Percentiles rank a stretch among this genome's conserved stretches.
Evolutionary conservation across 2,797 vertebrate species (phyloP).

Genomic region (Xenopus petersii): DNA sequence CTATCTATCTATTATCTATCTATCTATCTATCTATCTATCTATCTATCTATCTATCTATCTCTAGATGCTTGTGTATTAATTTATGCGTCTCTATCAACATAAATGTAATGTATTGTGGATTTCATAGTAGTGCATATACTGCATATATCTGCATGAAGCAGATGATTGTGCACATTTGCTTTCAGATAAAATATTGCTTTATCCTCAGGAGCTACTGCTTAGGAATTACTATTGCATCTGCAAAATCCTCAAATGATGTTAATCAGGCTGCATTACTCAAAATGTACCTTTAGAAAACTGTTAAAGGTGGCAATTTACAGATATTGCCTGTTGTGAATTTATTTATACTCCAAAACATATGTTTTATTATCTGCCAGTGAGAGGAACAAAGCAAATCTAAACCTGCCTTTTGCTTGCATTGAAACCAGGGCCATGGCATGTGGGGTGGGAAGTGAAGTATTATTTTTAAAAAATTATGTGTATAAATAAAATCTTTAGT

Average conservation of each 20-base stretch:
- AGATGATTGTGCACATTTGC: neutral
- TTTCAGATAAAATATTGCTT: slow-evolving; percentile 10
- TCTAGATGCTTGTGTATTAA: no score
- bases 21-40: no score
- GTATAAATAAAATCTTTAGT: neutral
- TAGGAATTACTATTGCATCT: neutral
- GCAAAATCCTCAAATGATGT: slow-evolving; percentile 2
- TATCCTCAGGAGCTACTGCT: neutral
- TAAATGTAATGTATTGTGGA: neutral
- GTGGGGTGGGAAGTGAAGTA: neutral
- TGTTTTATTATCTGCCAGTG: slow-evolving; percentile 1
- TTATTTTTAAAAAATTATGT: neutral
- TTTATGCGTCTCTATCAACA: neutral
- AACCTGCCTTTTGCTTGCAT: neutral
- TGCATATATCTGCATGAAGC: neutral
- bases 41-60: no score
- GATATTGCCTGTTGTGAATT: slow-evolving; percentile 12
- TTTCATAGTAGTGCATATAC: neutral
- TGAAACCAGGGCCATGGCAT: neutral
- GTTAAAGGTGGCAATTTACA: slow-evolving; percentile 11
- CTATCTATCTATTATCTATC: no score
- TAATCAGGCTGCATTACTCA: neutral
- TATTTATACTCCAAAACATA: slow-evolving; percentile 10
- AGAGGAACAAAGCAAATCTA: neutral
- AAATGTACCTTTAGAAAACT: slow-evolving; percentile 16